Conservation (phyloP, 2,113 vertebrate species). For the Chroicocephalus ridibundus region DNA sequence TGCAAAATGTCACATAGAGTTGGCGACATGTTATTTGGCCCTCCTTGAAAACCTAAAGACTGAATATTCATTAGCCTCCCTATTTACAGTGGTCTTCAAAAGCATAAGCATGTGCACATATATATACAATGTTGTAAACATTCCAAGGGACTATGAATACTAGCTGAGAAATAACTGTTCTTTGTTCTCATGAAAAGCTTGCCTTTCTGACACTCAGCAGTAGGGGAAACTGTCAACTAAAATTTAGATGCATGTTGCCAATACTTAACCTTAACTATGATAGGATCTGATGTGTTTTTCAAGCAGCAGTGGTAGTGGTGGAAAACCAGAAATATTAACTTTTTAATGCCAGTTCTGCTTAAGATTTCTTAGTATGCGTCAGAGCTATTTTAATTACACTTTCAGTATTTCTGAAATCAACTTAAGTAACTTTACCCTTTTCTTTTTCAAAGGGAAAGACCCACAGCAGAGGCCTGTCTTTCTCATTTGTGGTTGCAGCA, state of each 20-base stretch:
- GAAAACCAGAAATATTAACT: background rate
- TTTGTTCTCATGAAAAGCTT: background rate
- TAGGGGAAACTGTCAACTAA: background rate
- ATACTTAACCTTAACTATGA: background rate
- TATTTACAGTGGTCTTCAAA: background rate
- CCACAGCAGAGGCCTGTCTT: conserved; percentile 87
- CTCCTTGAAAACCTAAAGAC: background rate
- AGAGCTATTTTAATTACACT: background rate
- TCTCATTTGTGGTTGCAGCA: conserved; percentile 91
- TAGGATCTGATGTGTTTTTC: background rate
- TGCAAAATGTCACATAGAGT: background rate
- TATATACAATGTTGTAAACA: background rate
- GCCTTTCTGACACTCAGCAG: background rate
- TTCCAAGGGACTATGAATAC: background rate
- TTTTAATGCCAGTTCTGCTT: background rate
- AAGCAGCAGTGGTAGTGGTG: background rate
- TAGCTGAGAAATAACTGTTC: background rate
- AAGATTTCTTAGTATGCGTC: background rate
- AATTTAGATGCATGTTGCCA: background rate
- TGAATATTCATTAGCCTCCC: background rate
- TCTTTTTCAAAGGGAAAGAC: conserved; percentile 80
- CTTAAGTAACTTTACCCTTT: background rate
- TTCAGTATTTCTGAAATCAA: background rate
- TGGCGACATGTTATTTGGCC: background rate
- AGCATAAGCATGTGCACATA: background rate